Percentiles rank a stretch among this genome's conserved stretches.
phyloP scores from a whole-genome alignment of 2,797 vertebrate genomes.

The Numenius phaeopus region DNA sequence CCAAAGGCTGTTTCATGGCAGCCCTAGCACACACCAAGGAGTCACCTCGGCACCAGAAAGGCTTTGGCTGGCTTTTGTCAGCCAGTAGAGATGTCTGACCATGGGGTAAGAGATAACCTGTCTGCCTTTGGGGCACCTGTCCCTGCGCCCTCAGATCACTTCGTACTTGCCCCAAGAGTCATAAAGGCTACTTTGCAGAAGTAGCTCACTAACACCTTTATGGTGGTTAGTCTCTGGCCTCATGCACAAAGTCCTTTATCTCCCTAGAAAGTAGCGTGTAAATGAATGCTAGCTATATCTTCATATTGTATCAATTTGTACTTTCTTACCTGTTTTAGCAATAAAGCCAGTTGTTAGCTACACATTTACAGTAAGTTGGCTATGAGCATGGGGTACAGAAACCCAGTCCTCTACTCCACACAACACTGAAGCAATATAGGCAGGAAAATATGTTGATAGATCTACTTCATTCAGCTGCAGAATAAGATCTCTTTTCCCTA shows the following conservation, averaged over 20 bases:
- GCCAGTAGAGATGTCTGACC: background rate
- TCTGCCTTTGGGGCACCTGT: background rate
- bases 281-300: background rate
- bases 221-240: background rate
- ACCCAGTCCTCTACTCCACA: background rate
- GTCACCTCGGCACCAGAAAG: background rate
- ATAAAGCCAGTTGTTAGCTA: background rate
- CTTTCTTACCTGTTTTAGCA: background rate
- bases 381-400: background rate
- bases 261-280: background rate
- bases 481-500: background rate
- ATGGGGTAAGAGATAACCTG: background rate
- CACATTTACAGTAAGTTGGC: background rate
- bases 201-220: background rate
- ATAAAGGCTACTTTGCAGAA: background rate
- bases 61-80: background rate
- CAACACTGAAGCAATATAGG: background rate
- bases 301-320: background rate
- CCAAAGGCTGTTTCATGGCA: background rate
- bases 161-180: rapidly evolving
- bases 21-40: rapidly evolving
- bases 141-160: background rate
- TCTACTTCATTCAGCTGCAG: background rate
- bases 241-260: background rate
- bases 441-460: background rate